phyloP scores from a whole-genome alignment of 2,113 vertebrate species.

The Pituophis catenifer region DNA sequence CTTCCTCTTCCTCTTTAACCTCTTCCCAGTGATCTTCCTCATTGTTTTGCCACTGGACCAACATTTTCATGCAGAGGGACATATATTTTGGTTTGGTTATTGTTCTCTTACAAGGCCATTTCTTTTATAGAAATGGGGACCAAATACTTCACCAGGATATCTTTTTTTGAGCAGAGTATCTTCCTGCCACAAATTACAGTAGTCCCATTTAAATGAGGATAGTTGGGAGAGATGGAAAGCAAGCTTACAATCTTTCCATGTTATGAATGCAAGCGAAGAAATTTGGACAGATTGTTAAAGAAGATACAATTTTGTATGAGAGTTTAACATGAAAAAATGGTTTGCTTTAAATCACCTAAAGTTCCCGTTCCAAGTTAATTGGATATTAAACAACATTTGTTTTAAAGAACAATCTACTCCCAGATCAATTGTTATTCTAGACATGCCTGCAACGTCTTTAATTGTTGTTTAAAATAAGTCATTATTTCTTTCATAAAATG shows the following conservation, averaged over 20 bases:
- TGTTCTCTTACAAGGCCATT: background rate
- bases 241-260: background rate
- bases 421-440: background rate
- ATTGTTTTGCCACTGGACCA: background rate
- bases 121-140: background rate
- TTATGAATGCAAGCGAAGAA: background rate
- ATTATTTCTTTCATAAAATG: background rate
- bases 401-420: background rate
- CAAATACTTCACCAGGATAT: background rate
- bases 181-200: background rate
- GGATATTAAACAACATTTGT: background rate
- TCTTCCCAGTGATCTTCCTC: background rate
- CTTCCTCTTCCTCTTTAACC: background rate
- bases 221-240: background rate
- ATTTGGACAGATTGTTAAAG: background rate
- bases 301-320: background rate
- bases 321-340: background rate
- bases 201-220: background rate
- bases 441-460: background rate
- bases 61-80: background rate
- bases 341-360: background rate
- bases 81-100: background rate
- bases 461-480: background rate
- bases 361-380: background rate
- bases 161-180: background rate